Evolutionary conservation across 2,113 vertebrate genomes (phyloP), one percentile per base, ranked within the genome.

Genomic region (Plecotus auritus): DNA sequence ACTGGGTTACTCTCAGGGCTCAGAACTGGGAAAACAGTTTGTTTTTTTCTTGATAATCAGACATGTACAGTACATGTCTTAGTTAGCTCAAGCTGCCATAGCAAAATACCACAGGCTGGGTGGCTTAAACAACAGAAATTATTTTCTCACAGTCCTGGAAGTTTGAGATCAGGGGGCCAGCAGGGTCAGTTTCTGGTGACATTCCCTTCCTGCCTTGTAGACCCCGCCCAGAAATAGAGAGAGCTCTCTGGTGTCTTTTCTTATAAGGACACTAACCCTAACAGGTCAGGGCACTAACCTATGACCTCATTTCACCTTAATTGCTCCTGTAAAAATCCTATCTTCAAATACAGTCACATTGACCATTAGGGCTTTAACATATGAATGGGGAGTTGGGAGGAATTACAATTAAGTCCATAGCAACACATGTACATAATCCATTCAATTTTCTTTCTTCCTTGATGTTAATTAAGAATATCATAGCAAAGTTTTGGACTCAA

Each of bases 141-240:
- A 13, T 32, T 56, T 32, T 47, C 76, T 85, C 47, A 69, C 2
- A 4, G 7, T 35, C 49, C 69, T 83, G 13, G 61, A 56, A 49
- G 30, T 59, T 81, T 47, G 22, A 72, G 40, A 16, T 37, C 40
- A 37, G 59, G 28, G n/a, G 28, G 4, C 30, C 30, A 9, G 17
- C 9, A 0, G 4, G 35, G 42, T 3, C 8, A 2, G 42, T 30
- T 83, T 69, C 61, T 14, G 20, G 13, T 30, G 17, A 91, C 18
- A 13, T 40, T 69, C 20, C 12, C 35, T 54, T 80, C 80, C 42
- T 76, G 32, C 32, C 2, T 30, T 42, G 4, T 9, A 10, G 4
- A 4, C 4, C 18, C 16, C 6, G 1, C n/a, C 30, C 3, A 14
- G 35, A 16, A 8, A 88, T 11, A 61, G 2, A 22, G 4, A 14